Evolutionary conservation across 2,888 invertebrate genomes (phyloP).

Genomic region (Chrysodeixis includens): DNA sequence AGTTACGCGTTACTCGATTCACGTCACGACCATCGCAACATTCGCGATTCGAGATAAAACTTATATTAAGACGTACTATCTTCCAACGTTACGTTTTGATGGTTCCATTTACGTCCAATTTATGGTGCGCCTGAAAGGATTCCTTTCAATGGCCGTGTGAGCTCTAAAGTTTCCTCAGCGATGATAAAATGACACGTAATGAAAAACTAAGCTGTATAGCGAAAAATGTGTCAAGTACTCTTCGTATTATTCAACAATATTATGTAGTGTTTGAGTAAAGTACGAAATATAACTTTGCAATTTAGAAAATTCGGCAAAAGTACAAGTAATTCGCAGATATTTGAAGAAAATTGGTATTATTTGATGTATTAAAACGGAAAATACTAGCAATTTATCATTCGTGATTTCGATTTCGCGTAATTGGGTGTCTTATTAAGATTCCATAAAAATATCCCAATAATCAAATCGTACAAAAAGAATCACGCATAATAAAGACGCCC

Average conservation of each 20-base stretch:
- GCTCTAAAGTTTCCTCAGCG: constrained; percentile 21
- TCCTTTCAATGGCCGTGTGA: constrained; percentile 42
- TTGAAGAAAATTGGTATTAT: no score
- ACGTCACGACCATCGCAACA: constrained; percentile 55
- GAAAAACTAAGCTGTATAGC: constrained; percentile 17
- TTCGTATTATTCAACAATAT: no score
- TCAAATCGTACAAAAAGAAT: neutral
- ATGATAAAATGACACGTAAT: constrained; percentile 30
- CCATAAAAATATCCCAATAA: no score
- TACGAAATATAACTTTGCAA: no score
- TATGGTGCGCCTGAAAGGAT: constrained; percentile 43
- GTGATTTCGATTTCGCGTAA: no score
- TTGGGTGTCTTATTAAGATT: no score
- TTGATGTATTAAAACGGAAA: no score
- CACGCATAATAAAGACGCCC: constrained; percentile 46
- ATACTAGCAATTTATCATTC: no score
- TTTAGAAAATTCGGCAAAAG: no score
- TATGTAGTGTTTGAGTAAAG: no score
- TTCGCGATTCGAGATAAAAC: constrained; percentile 65
- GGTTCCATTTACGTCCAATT: constrained; percentile 59
- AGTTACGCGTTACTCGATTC: constrained; percentile 56
- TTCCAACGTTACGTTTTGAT: constrained; percentile 60
- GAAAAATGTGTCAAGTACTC: constrained; percentile 10
- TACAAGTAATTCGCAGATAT: no score
- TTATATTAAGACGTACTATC: constrained; percentile 62